Evolutionary conservation across 2,888 invertebrate species (phyloP), one percentile per base, ranked within the genome.

Genomic region (Orthosia cruda): DNA sequence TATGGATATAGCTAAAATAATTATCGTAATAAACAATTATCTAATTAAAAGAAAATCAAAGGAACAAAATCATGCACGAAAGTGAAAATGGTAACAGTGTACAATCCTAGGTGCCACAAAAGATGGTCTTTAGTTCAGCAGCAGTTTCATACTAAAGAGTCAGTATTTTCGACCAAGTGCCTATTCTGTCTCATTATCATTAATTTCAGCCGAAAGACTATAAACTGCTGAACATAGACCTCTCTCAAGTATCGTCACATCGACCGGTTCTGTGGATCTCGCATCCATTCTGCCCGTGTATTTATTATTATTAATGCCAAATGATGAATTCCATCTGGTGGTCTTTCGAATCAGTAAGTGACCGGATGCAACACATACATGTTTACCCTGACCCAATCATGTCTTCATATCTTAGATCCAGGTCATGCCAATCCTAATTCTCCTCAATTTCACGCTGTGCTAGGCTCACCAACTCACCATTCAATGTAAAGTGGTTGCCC

Each of bases 401-500:
- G 3, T 32, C 20, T 40, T 55, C 40, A 20, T 13, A 47, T 40
- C 59, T 23, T 5, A 20, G 15, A 61, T 55, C 32, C 49, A 82
- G 78, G 32, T 52, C 47, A 23, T 15, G 40, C 55, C 16, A 5
- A 62, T 26, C 23, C 47, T 9, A 79, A 58, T 62, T 49, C 40
- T 58, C 65, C 57, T 59, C 62, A 52, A 83, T 80, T 74, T 84
- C 49, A 73, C 50, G 74, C 57, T 81, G 64, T 55, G 64, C 54
- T 64, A 47, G 63, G 2, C 71, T 45, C 50, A 20, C 47, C 40
- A 52, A 16, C 58, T 64, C 63, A 12, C 26, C 15, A 83, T 84
- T 84, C 74, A 84, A 81, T 84, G 74, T 81, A 75, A 84, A 81
- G 85, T 79, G 71, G 61, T 71, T 79, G 87, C 77, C 87, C 88